These are phyloP conservation scores for Ichneumoninae sp. DNA, from an alignment of 2,888 invertebrate species.

Conservation along the genomic window DNA sequence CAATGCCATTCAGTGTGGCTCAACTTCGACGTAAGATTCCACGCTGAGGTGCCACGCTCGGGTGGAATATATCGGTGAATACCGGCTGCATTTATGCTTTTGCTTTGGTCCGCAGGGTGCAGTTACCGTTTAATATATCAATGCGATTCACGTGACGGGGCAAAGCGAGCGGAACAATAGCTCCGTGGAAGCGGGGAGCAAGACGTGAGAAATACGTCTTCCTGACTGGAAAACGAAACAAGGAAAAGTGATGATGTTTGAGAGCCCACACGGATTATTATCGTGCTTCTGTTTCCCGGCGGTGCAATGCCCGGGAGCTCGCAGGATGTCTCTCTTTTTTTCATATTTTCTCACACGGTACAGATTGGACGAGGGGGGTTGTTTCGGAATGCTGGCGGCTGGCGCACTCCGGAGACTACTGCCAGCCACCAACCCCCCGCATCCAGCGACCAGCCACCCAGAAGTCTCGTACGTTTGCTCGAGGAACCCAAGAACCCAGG, in stretches of 20 bases:
- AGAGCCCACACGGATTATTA: constrained; percentile 43
- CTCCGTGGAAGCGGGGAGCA: neutral
- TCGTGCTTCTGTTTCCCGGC: neutral
- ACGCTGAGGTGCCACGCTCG: constrained; percentile 48
- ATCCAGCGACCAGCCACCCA: constrained; percentile 44
- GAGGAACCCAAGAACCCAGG: constrained; percentile 44
- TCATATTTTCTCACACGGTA: constrained; percentile 16
- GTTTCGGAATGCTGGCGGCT: constrained; percentile 45
- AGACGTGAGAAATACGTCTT: neutral
- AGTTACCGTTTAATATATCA: constrained; percentile 47
- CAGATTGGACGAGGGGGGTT: constrained; percentile 18
- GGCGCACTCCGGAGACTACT: constrained; percentile 7
- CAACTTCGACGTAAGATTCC: constrained; percentile 63
- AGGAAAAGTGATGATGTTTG: constrained; percentile 15
- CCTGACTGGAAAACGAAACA: neutral
- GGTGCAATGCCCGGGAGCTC: neutral
- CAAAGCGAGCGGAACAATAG: neutral
- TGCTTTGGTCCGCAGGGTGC: constrained; percentile 10
- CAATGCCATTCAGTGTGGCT: constrained; percentile 41
- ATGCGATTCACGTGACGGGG: constrained; percentile 28
- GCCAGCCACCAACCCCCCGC: constrained; percentile 15
- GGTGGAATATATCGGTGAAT: constrained; percentile 26
- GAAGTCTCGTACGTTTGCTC: constrained; percentile 56
- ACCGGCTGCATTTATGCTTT: constrained; percentile 12
- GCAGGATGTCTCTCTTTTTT: constrained; percentile 8